Evolutionary conservation across 2,888 invertebrate genomes (phyloP).

Genomic region (Arge pagana): DNA sequence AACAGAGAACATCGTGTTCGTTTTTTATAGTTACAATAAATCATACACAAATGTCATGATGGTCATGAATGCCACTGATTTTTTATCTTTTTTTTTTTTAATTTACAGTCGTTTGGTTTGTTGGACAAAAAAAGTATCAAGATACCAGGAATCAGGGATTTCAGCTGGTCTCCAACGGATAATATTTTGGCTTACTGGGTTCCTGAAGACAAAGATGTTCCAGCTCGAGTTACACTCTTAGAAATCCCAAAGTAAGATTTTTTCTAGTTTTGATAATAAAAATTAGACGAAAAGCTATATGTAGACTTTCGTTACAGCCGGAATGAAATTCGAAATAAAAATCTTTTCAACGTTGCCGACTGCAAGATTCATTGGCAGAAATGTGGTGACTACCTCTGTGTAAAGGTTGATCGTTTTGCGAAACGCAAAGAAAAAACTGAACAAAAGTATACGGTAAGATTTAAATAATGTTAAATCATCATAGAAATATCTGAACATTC

Average conservation of each 20-base stretch:
- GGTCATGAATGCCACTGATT: too few species aligned
- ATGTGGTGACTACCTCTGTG: constrained; percentile 95
- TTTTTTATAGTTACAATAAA: constrained; percentile 6
- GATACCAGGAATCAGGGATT: constrained; percentile 87
- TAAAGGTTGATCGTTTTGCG: constrained; percentile 87
- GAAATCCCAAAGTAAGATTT: constrained; percentile 78
- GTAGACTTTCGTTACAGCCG: constrained; percentile 58
- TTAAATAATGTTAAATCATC: constrained; percentile 9
- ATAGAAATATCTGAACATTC: constrained; percentile 16
- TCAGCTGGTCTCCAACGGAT: constrained; percentile 98
- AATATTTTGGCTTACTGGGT: constrained; percentile 98
- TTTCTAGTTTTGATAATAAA: neutral
- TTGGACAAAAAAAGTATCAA: constrained; percentile 95
- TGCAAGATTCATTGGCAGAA: constrained; percentile 99
- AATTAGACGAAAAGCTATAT: neutral
- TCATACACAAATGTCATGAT: neutral
- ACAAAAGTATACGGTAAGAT: constrained; percentile 80
- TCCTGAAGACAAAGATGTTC: constrained; percentile 95
- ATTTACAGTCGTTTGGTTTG: constrained; percentile 80
- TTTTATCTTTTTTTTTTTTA: constrained; percentile 19
- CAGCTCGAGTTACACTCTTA: constrained; percentile 90
- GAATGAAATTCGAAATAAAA: constrained; percentile 88
- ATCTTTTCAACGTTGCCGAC: constrained; percentile 96
- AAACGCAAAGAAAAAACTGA: constrained; percentile 95
- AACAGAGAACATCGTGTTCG: neutral